Evolutionary conservation across 1,140 invertebrate genomes (phyloP), one percentile per base, ranked within the genome.

Genomic region (Micrasema minimum): DNA sequence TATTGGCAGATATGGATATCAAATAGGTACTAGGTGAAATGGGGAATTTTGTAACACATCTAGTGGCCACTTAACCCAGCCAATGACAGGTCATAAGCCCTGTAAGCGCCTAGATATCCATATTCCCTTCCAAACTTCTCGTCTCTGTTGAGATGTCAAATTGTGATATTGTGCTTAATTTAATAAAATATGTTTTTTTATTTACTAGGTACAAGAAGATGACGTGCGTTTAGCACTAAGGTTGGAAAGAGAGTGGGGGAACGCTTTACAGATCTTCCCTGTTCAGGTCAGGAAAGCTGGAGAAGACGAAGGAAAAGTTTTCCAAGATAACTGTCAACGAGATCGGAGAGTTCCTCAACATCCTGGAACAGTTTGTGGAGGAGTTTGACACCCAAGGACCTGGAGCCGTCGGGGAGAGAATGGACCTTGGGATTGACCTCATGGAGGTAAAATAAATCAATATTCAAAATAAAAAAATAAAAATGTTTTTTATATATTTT

Each of bases 251-350:
- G 86, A 90, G 1, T 93, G 91, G 92, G 86, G 89, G 62, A n/a
- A 85, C 83, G 7, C 77, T 92, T 14, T 91, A 90, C 75, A 84
- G 89, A 50, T 88, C 87, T 1, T 88, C 90, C 0, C 76, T 93
- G 10, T 91, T 88, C 78, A 85, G 91, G 66, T 85, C 85, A 11
- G 88, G 87, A 51, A 90, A 89, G 6, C 79, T 93, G 41, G 88
- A 92, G 74, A 86, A 87, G 66, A 92, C 91, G 6, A 92, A 90
- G 76, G 89, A 90, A 31, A 89, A 91, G 76, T 97, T 96, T 80
- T 92, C 91, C 14, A 88, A 92, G 72, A 82, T 93, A 75, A 93
- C 91, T 26, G 78, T 89, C 22, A 80, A 85, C 0, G 89, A 95
- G 80, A 93, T 96, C 72, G 81, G 86, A 12, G 86, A 88, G 10